These are phyloP conservation scores for Carpatolechia fugitivella DNA, from an alignment of 2,888 invertebrate genomes.

Conservation along the genomic window DNA sequence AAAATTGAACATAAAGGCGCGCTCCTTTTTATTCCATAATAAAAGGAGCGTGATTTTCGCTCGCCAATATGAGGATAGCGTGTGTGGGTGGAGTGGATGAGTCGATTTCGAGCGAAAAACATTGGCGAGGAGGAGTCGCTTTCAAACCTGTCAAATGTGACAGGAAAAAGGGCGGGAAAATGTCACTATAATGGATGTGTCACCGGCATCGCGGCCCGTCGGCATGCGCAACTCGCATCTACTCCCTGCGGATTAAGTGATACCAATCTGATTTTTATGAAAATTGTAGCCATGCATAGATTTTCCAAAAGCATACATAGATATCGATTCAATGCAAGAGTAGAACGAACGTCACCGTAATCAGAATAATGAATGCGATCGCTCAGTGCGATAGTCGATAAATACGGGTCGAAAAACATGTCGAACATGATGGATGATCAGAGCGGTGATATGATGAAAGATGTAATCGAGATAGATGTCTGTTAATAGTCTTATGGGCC, in stretches of 20 bases:
- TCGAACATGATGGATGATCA: constrained; percentile 72
- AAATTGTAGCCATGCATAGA: constrained; percentile 37
- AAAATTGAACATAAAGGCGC: constrained; percentile 19
- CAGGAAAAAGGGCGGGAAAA: constrained; percentile 76
- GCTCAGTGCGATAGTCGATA: constrained; percentile 65
- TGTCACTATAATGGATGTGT: constrained; percentile 78
- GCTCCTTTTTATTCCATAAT: constrained; percentile 16
- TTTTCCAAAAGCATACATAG: constrained; percentile 7
- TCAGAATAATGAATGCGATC: constrained; percentile 68
- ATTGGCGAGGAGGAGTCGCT: constrained; percentile 70
- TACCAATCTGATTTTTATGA: constrained; percentile 50
- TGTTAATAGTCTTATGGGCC: constrained; percentile 37
- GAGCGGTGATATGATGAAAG: constrained; percentile 63
- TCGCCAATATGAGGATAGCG: constrained; percentile 39
- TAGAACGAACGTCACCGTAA: constrained; percentile 37
- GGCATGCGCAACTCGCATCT: constrained; percentile 56
- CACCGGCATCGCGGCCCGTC: constrained; percentile 68
- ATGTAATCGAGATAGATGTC: constrained; percentile 55
- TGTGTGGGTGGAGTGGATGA: constrained; percentile 43
- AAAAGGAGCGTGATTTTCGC: constrained; percentile 19
- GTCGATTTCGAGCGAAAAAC: constrained; percentile 54
- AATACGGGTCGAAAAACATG: constrained; percentile 71
- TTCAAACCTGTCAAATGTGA: constrained; percentile 76
- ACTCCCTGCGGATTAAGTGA: constrained; percentile 63
- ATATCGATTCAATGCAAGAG: constrained; percentile 16